Evolutionary conservation across 2,113 vertebrate species (phyloP), one percentile per base, ranked within the genome.

Genomic region (Bothrops jararaca): DNA sequence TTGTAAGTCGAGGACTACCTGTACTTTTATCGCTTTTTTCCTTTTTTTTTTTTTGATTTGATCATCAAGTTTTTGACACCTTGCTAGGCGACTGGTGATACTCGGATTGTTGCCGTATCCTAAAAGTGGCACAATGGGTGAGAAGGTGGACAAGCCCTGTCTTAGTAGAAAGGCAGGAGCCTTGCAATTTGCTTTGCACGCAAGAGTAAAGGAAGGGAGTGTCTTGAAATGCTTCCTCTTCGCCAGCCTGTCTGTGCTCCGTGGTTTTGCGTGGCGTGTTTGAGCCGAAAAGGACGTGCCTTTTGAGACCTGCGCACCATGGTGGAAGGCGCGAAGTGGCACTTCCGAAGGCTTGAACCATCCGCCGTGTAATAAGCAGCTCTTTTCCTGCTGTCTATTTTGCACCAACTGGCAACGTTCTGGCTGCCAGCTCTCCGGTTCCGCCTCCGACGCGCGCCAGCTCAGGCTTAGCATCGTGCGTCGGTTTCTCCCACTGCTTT

Each of bases 401-500:
- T 60, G 80, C 89, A 5, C 60, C 85, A 98, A 98, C n/a, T 98
- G 98, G 98, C 97, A 98, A 98, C 97, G 98, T 98, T 94, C 96
- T 98, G 95, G 98, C 98, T 95, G 98, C 98, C 92, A 93, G 95
- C 88, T 97, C 94, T 97, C 98, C 95, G 95, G 97, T 91, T 93
- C 97, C 96, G 95, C 97, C 91, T 92, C 48, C 93, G 5, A 20
- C 90, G 94, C 93, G n/a, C 85, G 91, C 95, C 94, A 94, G 94
- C 90, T 96, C 93, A 53, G 98, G 87, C 87, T 39, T 98, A 94
- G 94, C 97, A 87, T 97, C 97, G 97, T 98, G 58, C 98, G 20
- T 98, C 98, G 98, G 98, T 45, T 98, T 98, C 93, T 96, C 97
- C 98, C 98, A n/a, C n/a, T n/a, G n/a, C n/a, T n/a, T n/a, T 64